These are phyloP conservation scores for Sylvilagus floridanus DNA, from an alignment of 2,797 vertebrate species.

Conservation along the genomic window DNA sequence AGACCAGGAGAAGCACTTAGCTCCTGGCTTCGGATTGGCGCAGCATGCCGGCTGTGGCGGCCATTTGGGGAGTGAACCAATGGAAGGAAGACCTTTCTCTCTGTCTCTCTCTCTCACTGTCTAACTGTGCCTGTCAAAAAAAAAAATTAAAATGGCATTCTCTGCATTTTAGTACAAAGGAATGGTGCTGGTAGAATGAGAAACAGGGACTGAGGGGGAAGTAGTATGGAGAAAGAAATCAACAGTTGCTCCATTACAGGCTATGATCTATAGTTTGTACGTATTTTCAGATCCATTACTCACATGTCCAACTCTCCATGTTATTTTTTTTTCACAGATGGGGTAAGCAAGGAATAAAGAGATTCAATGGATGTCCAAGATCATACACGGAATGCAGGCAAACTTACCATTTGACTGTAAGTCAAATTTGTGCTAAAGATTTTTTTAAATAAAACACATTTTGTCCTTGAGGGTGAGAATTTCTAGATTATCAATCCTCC, in stretches of 20 bases:
- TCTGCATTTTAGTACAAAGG: conserved; percentile 48
- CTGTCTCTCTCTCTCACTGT: no score
- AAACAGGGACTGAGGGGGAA: neutral
- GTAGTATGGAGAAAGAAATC: neutral
- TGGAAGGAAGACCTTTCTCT: no score
- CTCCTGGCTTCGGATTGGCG: no score
- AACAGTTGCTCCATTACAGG: neutral
- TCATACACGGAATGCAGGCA: neutral
- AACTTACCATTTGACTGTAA: neutral
- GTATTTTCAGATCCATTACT: neutral
- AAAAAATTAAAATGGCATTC: conserved; percentile 56
- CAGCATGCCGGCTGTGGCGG: no score
- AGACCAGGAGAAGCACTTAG: no score
- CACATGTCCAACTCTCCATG: rapidly evolving
- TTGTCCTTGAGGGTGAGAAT: neutral
- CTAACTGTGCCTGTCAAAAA: neutral
- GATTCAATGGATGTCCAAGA: neutral
- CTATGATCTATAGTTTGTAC: neutral
- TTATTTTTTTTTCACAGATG: conserved; percentile 16
- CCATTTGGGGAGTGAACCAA: no score
- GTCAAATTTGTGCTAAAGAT: neutral
- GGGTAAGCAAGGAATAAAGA: conserved; percentile 12
- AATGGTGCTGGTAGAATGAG: neutral
- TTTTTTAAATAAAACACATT: conserved; percentile 1
- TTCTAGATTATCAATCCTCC: neutral